Percentiles rank a stretch among this genome's conserved stretches.
These are phyloP conservation scores for Plagodis dolabraria DNA, from an alignment of 2,888 invertebrate genomes.

Conservation along the genomic window DNA sequence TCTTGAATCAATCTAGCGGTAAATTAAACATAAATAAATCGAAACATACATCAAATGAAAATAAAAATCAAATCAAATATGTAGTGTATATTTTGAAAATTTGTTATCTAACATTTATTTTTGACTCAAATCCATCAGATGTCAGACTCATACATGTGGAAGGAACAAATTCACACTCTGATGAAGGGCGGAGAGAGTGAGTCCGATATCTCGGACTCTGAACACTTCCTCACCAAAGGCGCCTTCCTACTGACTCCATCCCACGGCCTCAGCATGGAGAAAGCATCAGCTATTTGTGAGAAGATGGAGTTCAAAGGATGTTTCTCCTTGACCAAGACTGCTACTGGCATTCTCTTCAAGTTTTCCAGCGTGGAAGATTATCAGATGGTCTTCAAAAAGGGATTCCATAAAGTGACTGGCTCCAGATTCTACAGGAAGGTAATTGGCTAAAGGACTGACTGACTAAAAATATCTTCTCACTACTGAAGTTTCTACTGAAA, in stretches of 20 bases:
- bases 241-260: slow-evolving; percentile 94
- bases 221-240: slow-evolving; percentile 92
- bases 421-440: slow-evolving; percentile 95
- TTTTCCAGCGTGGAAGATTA: slow-evolving; percentile 95
- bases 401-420: slow-evolving; percentile 94
- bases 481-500: background rate
- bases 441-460: slow-evolving; percentile 42
- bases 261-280: slow-evolving; percentile 93
- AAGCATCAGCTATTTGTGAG: slow-evolving; percentile 93
- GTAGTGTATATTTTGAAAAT: background rate
- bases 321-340: slow-evolving; percentile 94
- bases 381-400: slow-evolving; percentile 93
- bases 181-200: slow-evolving; percentile 91
- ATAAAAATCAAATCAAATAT: too few species aligned
- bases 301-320: slow-evolving; percentile 95
- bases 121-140: slow-evolving; percentile 53
- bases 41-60: too few species aligned
- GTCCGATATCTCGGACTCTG: slow-evolving; percentile 90
- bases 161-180: slow-evolving; percentile 82
- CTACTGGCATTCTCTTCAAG: slow-evolving; percentile 94
- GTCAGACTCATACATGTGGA: slow-evolving; percentile 82
- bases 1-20: too few species aligned
- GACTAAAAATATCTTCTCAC: slow-evolving; percentile 16
- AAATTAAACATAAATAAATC: too few species aligned
- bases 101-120: background rate